Conservation (phyloP, 2,113 vertebrate genomes). For the Colinus virginianus region DNA sequence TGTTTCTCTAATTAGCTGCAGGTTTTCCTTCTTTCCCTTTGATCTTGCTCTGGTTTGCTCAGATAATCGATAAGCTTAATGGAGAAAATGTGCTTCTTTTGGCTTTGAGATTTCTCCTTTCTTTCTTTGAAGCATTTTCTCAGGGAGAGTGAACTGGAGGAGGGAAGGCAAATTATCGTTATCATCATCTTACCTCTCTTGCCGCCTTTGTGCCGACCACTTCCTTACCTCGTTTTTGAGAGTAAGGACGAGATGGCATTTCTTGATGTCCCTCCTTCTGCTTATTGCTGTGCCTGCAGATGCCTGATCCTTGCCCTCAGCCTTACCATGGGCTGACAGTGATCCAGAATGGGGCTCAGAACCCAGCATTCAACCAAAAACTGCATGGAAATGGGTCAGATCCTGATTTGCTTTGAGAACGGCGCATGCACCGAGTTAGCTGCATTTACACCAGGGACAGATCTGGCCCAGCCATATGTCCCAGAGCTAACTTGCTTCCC, state of each 20-base stretch:
- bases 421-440: not conserved
- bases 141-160: not conserved
- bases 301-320: not conserved
- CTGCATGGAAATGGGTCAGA: not conserved
- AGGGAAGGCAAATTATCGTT: not conserved
- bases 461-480: constrained; percentile 7
- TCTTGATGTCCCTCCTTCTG: not conserved
- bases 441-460: not conserved
- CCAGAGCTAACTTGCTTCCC: not conserved
- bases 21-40: constrained; percentile 14
- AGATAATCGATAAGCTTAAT: constrained; percentile 38
- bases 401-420: not conserved
- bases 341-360: not conserved
- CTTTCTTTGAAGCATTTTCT: not conserved
- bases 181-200: not conserved
- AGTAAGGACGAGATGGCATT: not conserved
- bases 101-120: not conserved
- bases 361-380: not conserved
- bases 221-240: not conserved
- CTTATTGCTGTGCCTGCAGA: not conserved
- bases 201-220: not conserved
- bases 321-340: no score
- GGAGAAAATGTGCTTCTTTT: constrained; percentile 1
- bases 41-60: constrained; percentile 34
- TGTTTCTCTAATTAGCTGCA: constrained; percentile 8